These are phyloP conservation scores for Dermochelys coriacea DNA, from an alignment of 2,797 vertebrate genomes.

Conservation along the genomic window DNA sequence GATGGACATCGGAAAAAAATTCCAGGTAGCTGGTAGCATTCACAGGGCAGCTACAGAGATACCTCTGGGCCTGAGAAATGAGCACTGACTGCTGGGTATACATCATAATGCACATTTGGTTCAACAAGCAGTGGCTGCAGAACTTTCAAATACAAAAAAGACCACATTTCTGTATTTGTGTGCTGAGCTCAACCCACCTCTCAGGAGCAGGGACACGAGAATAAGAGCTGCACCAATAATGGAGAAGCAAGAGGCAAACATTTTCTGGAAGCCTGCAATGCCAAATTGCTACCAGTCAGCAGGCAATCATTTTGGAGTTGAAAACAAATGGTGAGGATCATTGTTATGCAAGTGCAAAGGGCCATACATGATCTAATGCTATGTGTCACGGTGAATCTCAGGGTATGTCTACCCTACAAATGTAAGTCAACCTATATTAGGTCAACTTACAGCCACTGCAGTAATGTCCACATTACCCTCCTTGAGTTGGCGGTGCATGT, in stretches of 20 bases:
- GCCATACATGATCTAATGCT: background rate
- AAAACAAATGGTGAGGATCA: background rate
- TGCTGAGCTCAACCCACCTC: background rate
- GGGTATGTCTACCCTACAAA: no score
- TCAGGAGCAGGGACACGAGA: background rate
- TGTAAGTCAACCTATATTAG: no score
- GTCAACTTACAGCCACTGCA: no score
- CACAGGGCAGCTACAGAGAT: background rate
- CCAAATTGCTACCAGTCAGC: background rate
- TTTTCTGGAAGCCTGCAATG: background rate
- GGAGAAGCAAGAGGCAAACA: background rate
- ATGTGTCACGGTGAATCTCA: background rate
- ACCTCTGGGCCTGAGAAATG: background rate
- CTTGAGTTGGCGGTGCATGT: no score
- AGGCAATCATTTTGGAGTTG: background rate
- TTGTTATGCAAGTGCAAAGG: background rate
- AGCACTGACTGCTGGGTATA: no score
- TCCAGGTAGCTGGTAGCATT: background rate
- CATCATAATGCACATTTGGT: background rate
- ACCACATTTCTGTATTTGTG: background rate
- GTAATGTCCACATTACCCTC: no score
- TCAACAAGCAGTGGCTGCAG: background rate
- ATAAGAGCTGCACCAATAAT: background rate
- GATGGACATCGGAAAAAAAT: background rate
- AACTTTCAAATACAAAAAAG: background rate